These are phyloP conservation scores for Argynnis bischoffii DNA, from an alignment of 2,888 invertebrate genomes.

Conservation along the genomic window DNA sequence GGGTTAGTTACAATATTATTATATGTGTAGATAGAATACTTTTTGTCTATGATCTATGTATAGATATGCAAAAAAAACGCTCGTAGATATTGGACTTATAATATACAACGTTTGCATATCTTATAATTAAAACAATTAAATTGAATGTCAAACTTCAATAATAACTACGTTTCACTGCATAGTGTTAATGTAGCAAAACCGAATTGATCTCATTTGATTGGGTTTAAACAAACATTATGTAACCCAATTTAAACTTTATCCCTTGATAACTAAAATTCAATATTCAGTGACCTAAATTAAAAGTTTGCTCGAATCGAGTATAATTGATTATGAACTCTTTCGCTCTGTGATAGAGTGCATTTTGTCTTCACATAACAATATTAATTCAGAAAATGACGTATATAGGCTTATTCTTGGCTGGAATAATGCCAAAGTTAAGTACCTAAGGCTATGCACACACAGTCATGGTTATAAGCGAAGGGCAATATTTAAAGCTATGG, in stretches of 20 bases:
- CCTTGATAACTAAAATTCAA: slow-evolving; percentile 26
- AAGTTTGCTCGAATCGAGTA: not conserved
- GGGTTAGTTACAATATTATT: too few species aligned
- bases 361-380: not conserved
- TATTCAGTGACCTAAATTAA: slow-evolving; percentile 30
- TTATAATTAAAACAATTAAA: slow-evolving; percentile 14
- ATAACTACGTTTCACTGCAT: slow-evolving; percentile 13
- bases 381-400: slow-evolving; percentile 29
- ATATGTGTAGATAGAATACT: too few species aligned
- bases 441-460: slow-evolving; percentile 5
- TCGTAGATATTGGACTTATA: too few species aligned
- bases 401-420: slow-evolving; percentile 33
- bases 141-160: slow-evolving; percentile 9
- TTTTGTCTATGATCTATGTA: not conserved
- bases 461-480: not conserved
- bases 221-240: slow-evolving; percentile 31
- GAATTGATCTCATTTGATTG: slow-evolving; percentile 23
- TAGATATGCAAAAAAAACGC: too few species aligned
- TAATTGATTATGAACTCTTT: slow-evolving; percentile 8
- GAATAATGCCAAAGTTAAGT: slow-evolving; percentile 26
- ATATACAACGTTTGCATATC: not conserved
- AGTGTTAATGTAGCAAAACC: slow-evolving; percentile 25
- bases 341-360: slow-evolving; percentile 19
- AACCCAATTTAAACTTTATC: slow-evolving; percentile 27
- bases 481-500: too few species aligned